Percentiles rank a stretch among this genome's conserved stretches.
Conservation (phyloP, 2,113 vertebrate species). For the Mirza zaza region DNA sequence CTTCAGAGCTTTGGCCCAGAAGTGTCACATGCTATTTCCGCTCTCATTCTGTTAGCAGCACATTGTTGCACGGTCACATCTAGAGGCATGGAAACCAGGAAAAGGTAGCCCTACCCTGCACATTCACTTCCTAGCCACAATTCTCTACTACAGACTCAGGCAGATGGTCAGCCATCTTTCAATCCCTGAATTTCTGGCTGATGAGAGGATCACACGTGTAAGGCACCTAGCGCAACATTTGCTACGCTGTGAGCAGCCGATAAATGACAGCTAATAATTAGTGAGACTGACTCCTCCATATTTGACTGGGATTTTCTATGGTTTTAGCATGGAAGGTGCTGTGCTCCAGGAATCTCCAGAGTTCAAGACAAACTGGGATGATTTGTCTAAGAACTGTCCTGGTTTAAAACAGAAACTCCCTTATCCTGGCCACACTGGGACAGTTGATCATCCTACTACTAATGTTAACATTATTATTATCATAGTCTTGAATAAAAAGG, state of each 20-base stretch:
- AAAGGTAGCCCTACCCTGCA: not conserved
- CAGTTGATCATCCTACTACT: not conserved
- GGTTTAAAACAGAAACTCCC: not conserved
- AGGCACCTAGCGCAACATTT: not conserved
- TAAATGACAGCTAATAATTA: not conserved
- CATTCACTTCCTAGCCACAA: not conserved
- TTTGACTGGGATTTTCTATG: not conserved
- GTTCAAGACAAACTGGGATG: not conserved
- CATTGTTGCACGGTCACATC: not conserved
- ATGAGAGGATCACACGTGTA: not conserved
- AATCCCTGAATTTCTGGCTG: not conserved
- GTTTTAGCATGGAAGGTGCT: not conserved
- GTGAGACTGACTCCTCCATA: not conserved
- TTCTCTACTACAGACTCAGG: rapidly evolving
- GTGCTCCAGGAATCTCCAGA: not conserved
- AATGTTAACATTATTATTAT: not conserved
- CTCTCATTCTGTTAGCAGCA: not conserved
- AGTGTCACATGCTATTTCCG: not conserved
- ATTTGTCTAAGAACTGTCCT: not conserved
- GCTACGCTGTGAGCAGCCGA: not conserved
- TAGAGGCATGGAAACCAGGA: not conserved
- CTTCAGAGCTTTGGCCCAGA: not conserved
- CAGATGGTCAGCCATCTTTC: not conserved
- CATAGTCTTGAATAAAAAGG: not conserved
- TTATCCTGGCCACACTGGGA: not conserved